A percentile compares a stretch with the other conserved stretches of the same genome.
Conservation (phyloP, 1,140 invertebrate species). For the Brachionus sp. region DNA sequence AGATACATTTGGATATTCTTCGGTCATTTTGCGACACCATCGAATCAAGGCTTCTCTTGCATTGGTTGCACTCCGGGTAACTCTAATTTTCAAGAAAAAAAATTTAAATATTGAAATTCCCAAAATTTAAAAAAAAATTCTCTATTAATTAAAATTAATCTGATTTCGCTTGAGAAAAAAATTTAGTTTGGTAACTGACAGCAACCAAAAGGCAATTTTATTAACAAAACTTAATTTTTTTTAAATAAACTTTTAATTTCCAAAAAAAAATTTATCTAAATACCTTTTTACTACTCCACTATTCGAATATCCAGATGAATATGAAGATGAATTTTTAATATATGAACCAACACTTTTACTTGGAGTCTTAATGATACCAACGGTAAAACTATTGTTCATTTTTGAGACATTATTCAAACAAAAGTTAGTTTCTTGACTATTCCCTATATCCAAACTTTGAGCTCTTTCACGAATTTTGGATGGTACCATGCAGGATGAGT, state of each 20-base stretch:
- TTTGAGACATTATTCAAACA: background rate
- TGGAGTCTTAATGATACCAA: background rate
- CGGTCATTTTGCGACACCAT: conserved; percentile 21
- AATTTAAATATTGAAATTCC: too few relatives aligned
- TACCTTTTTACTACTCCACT: conserved; percentile 30
- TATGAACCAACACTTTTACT: background rate
- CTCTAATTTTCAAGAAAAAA: background rate
- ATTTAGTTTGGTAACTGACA: too few relatives aligned
- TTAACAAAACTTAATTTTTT: too few relatives aligned
- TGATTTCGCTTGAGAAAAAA: too few relatives aligned
- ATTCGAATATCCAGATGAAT: background rate
- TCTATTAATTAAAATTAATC: too few relatives aligned
- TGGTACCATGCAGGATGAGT: background rate
- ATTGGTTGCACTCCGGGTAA: background rate
- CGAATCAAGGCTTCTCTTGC: conserved; percentile 17
- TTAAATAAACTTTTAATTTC: background rate
- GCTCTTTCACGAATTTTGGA: conserved; percentile 16
- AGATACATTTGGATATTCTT: conserved; percentile 45
- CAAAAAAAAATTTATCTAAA: background rate
- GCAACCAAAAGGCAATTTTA: too few relatives aligned
- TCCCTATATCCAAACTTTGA: background rate
- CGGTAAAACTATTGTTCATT: conserved; percentile 15
- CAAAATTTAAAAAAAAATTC: too few relatives aligned
- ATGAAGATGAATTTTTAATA: conserved; percentile 5
- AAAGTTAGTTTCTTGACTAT: background rate